phyloP scores from a whole-genome alignment of 2,797 vertebrate genomes.

The Myotis daubentonii region DNA sequence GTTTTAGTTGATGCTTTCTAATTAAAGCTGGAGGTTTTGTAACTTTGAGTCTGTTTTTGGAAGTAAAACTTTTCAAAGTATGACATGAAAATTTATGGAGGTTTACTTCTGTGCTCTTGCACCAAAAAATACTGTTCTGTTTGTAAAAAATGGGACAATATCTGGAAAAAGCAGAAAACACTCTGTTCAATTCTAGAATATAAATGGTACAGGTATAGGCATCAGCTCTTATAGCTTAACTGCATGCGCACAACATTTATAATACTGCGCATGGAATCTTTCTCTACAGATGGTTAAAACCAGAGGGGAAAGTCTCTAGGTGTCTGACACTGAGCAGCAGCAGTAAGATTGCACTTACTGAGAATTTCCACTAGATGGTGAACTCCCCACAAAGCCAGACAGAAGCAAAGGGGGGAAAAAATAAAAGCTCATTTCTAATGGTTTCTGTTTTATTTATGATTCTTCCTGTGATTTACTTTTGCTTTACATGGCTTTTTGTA shows the following conservation, averaged over 20 bases:
- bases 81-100: background rate
- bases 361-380: slow-evolving; percentile 55
- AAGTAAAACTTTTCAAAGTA: background rate
- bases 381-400: background rate
- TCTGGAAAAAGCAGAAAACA: no score
- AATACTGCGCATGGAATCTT: background rate
- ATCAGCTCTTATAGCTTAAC: background rate
- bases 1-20: background rate
- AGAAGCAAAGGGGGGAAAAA: background rate
- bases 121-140: background rate
- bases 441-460: background rate
- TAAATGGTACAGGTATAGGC: no score
- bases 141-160: no score
- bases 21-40: background rate
- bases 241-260: background rate
- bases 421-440: background rate
- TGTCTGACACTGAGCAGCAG: rapidly evolving
- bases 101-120: background rate
- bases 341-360: background rate
- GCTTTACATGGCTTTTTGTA: background rate
- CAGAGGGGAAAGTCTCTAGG: background rate
- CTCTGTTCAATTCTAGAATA: background rate
- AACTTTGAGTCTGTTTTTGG: background rate
- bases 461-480: background rate
- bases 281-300: background rate